Base-by-base conservation (phyloP, 2,797 vertebrate species). In the Ambastaia sidthimunki region DNA sequence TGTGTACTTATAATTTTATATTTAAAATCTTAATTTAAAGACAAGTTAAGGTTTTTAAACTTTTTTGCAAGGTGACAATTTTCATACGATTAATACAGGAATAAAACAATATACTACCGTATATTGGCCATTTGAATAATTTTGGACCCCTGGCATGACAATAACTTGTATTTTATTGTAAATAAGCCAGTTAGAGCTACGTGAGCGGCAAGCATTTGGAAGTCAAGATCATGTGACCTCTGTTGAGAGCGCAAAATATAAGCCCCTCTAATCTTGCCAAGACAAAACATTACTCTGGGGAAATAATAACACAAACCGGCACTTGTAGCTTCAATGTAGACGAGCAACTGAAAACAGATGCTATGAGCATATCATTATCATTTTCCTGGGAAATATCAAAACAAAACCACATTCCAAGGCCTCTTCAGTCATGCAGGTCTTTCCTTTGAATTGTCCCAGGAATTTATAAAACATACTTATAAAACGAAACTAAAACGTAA, bases 351-450 rank as follows among this genome's bases (percentile, higher is more conserved):
- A 88, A 92, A 92, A 90, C 92, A 93, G 92, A 93, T 93, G 92
- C 88, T 84, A 83, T 66, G 80, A 88, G 85, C 81, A 74, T 87
- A 89, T 91, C 88, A 87, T 92, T 91, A 91, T 90, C 2, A 62
- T 91, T 93, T 93, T 90, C 93, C 91, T 92, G 87, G 86, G 85
- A 88, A 86, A 90, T 92, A 91, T 93, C 86, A 91, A 92, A 93
- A 92, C 90, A 91, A 90, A 80, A 82, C 28, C 77, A 80, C 86
- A 88, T 91, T 90, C 84, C 85, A 67, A 81, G 84, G 85, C 60
- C 44, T 75, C 86, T 83, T 55, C 73, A 71, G 77, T 85, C 84
- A 86, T 70, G 76, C 85, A 80, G 80, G 81, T 85, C 75, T 57
- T 52, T 52, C 67, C 62, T 62, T 89, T 86, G 41, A 88, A 88